A percentile compares a stretch with the other conserved stretches of the same genome.
Evolutionary conservation across 2,797 vertebrate genomes (phyloP).

Genomic region (Tenualosa ilisha): DNA sequence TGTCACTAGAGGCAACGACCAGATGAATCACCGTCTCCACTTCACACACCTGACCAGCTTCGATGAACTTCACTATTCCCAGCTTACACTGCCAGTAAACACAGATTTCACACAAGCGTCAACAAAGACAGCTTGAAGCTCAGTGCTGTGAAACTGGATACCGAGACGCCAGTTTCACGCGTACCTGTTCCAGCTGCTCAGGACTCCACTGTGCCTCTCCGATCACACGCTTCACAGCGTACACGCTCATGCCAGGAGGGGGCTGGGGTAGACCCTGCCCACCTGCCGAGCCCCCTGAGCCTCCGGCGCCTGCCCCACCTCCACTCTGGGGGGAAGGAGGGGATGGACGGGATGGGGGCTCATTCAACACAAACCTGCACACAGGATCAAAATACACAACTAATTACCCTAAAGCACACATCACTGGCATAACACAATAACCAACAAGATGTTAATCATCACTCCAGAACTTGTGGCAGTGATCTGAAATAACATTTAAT

Average conservation of each 20-base stretch:
- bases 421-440: neutral
- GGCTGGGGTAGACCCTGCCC: conserved; percentile 87
- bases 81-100: conserved; percentile 85
- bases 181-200: conserved; percentile 76
- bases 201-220: conserved; percentile 95
- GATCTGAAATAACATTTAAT: neutral
- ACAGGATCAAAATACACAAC: neutral
- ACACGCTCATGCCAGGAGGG: conserved; percentile 96
- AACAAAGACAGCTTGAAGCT: neutral
- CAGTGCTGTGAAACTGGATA: neutral
- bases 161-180: neutral
- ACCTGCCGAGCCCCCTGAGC: conserved; percentile 57
- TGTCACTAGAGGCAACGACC: conserved; percentile 96
- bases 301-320: conserved; percentile 63
- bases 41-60: conserved; percentile 94
- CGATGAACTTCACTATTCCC: conserved; percentile 97
- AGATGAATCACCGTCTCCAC: conserved; percentile 93
- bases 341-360: conserved; percentile 88
- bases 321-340: conserved; percentile 80
- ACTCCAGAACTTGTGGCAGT: neutral
- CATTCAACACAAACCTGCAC: conserved; percentile 91
- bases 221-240: conserved; percentile 93
- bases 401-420: neutral
- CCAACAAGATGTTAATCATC: neutral
- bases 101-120: neutral